A percentile compares a stretch with the other conserved stretches of the same genome.
These are phyloP conservation scores for Morelia viridis DNA, from an alignment of 2,797 vertebrate species.

Conservation along the genomic window DNA sequence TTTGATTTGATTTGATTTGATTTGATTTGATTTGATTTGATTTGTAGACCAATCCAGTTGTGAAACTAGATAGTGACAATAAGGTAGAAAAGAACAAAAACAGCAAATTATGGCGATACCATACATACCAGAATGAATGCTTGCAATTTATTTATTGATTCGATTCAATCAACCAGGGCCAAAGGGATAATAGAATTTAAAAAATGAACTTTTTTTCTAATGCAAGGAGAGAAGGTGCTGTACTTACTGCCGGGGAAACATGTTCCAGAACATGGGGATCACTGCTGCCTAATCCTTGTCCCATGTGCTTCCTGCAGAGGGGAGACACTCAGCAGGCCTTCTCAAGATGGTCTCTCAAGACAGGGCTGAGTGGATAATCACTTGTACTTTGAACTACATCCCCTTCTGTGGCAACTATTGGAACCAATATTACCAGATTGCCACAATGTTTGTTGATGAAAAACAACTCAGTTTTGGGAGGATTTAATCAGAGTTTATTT, in stretches of 20 bases:
- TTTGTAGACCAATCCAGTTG: not conserved
- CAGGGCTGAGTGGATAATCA: not conserved
- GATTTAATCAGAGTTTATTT: not conserved
- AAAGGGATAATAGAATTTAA: not conserved
- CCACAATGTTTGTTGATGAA: not conserved
- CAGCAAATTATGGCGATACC: not conserved
- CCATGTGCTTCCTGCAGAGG: not conserved
- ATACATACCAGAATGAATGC: not conserved
- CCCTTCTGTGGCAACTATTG: not conserved
- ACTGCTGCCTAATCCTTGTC: not conserved
- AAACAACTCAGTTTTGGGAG: not conserved
- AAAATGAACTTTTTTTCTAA: not conserved
- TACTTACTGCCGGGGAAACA: not conserved
- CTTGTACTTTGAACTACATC: not conserved
- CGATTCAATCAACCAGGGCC: not conserved
- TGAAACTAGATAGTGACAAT: not conserved
- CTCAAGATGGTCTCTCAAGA: not conserved
- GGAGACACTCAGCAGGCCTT: not conserved
- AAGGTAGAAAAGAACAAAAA: not conserved
- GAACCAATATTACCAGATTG: not conserved
- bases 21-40: not conserved
- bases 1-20: too few relatives aligned
- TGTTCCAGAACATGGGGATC: not conserved
- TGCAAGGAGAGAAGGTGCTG: not conserved
- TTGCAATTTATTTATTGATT: not conserved